Evolutionary conservation across 1,140 invertebrate species (phyloP).

Genomic region (Drosophila ogumai): DNA sequence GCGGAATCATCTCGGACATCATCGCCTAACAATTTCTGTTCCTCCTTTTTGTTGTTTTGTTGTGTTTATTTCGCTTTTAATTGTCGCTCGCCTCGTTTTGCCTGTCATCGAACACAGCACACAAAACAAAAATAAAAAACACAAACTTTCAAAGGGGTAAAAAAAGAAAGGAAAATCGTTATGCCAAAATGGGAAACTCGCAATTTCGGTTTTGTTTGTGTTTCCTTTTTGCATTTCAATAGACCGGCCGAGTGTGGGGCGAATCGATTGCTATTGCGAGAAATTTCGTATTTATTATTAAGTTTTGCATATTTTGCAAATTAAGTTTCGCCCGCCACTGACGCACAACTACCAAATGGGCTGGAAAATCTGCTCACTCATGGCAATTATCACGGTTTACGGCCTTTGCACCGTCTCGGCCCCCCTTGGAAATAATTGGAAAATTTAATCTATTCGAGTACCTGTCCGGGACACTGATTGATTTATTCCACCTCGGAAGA

Average conservation of each 20-base stretch:
- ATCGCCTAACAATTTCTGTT: conserved; percentile 54
- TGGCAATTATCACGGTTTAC: conserved; percentile 54
- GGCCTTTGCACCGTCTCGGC: conserved; percentile 7
- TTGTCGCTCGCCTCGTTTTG: conserved; percentile 74
- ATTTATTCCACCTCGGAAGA: conserved; percentile 35
- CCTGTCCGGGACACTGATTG: conserved; percentile 38
- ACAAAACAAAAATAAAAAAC: conserved; percentile 18
- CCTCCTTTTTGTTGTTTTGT: conserved; percentile 7
- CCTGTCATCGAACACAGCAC: conserved; percentile 64
- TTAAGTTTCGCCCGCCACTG: conserved; percentile 37
- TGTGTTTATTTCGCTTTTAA: conserved; percentile 68
- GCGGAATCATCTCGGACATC: conserved; percentile 56
- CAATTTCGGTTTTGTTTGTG: conserved; percentile 42
- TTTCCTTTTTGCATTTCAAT: conserved; percentile 35
- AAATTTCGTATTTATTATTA: conserved; percentile 33
- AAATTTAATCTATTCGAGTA: conserved; percentile 42
- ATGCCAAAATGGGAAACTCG: conserved; percentile 54
- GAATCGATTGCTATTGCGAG: conserved; percentile 26
- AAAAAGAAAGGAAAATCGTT: conserved; percentile 25
- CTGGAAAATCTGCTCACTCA: conserved; percentile 56
- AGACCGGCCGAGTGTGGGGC: conserved; percentile 14
- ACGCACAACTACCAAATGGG: conserved; percentile 65
- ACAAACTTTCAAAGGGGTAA: not conserved
- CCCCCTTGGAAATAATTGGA: not conserved
- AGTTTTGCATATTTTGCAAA: conserved; percentile 57